Evolutionary conservation across 2,888 invertebrate species (phyloP), one percentile per base, ranked within the genome.

Genomic region (Tolmerus cingulatus): DNA sequence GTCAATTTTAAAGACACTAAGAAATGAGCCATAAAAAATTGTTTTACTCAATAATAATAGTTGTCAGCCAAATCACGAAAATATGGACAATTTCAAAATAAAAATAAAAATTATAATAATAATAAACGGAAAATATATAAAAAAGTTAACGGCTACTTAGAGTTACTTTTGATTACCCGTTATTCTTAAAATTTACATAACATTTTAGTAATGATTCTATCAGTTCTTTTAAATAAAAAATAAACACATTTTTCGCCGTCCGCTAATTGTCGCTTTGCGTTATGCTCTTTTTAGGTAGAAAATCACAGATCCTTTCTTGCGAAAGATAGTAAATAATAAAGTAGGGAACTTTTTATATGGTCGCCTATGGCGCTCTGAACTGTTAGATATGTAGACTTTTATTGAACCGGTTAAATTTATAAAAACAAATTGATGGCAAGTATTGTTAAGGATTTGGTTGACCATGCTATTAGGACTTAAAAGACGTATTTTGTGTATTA

Each of bases 211-310:
- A 57, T 82, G 37, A 57, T 82, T 57, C 57, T 82, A 82, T 82
- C 82, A 82, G 82, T 82, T 82, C 82, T 82, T 82, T 82, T 9
- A 82, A 57, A 82, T 82, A n/a, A 82, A 82, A 66, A 23, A 34
- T 34, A 34, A 8, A 66, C 66, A 55, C 55, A 66, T 19, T 19
- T 66, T 66, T 27, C 66, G 27, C 27, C 23, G 27, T 66, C 66
- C 23, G 66, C 23, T 66, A 27, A 66, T 66, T 66, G 19, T 66
- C 66, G 66, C 66, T 66, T 66, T 23, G 66, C 66, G 66, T 66
- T 66, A 19, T 66, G 27, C 27, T 66, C 40, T 66, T 66, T 66
- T 81, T 82, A 82, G 82, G 14, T 57, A 82, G 37, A 57, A 34
- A 34, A 82, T 82, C 82, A 82, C 82, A 82, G 82, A 82, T 66